Evolutionary conservation across 2,797 vertebrate genomes (phyloP), one percentile per base, ranked within the genome.

Genomic region (Heterohyrax brucei): DNA sequence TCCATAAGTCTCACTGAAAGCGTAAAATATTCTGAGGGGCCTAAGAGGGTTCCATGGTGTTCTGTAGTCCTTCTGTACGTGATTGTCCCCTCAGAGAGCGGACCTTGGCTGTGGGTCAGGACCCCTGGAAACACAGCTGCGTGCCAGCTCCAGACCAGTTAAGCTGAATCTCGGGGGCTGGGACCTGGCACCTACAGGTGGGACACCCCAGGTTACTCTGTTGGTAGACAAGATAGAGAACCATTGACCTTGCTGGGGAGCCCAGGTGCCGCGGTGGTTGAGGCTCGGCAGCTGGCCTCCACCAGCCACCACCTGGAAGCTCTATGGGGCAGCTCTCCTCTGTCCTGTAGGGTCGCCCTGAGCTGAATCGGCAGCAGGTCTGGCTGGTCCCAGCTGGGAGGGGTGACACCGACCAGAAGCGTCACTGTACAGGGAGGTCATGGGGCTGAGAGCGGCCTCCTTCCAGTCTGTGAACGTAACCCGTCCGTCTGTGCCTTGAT

Each of bases 1-100:
- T 18, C 26, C 26, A n/a, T 53, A 44, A 62, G 48, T 91, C 93
- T 91, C 73, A 85, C 48, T 64, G 66, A 77, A 39, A 59, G 33
- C 70, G 44, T 30, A 77, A 59, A 28, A 10, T 95, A n/a, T 50
- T 83, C 61, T 26, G 10, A 66, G 73, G 48, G 44, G 13, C 19
- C 9, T 10, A 13, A 39, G 16, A 85, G 44, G 3, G 21, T 85
- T n/a, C 80, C 59, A n/a, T 2, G 3, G 16, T 26, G 9, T 77
- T 48, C 22, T 82, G 72, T 16, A 19, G 66, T 80, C 62, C 62
- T 56, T 14, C 0, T 59, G 1, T 76, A 53, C 12, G 0, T 24
- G 30, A 12, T 19, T 59, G 12, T 28, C 24, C 53, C 50, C 14
- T 14, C 68, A 19, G 6, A 46, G 84, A 33, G 28, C 6, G 1